phyloP scores from a whole-genome alignment of 2,888 invertebrate genomes.

The Zaprionus lineosus region DNA sequence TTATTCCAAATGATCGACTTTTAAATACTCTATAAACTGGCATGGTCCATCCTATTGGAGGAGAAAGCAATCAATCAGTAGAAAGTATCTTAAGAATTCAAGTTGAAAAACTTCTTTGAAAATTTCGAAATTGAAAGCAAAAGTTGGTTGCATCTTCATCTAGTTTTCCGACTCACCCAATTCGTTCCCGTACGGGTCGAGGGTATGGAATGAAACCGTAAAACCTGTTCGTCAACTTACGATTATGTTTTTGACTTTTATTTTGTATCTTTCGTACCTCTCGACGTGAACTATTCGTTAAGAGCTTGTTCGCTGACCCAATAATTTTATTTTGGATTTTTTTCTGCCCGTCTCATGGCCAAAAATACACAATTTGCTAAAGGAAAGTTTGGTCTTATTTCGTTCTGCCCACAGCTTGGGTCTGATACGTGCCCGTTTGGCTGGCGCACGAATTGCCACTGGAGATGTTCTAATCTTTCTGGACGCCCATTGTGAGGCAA shows the following conservation, averaged over 20 bases:
- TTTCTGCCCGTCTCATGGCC: constrained; percentile 15
- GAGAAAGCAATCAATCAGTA: too few relatives aligned
- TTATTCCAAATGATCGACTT: not conserved
- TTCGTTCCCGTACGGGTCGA: constrained; percentile 1
- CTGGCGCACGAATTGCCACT: constrained; percentile 91
- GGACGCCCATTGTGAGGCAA: constrained; percentile 96
- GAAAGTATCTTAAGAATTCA: too few relatives aligned
- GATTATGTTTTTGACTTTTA: constrained; percentile 59
- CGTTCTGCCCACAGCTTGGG: constrained; percentile 86
- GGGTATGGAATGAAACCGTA: constrained; percentile 53
- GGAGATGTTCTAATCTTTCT: constrained; percentile 93
- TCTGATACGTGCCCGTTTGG: constrained; percentile 93
- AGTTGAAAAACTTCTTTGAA: not conserved
- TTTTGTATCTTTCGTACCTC: constrained; percentile 57
- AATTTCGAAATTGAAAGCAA: too few relatives aligned
- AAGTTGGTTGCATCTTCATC: too few relatives aligned
- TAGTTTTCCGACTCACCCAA: too few relatives aligned
- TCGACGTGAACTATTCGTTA: constrained; percentile 46
- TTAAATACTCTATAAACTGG: constrained; percentile 23
- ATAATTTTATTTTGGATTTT: constrained; percentile 54
- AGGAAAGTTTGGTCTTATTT: constrained; percentile 59
- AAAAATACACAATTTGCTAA: constrained; percentile 45
- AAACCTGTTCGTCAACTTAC: constrained; percentile 76
- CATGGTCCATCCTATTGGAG: too few relatives aligned
- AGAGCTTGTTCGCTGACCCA: constrained; percentile 61